Base-by-base conservation (phyloP, 1,140 invertebrate species). In the Plectus sambesii region DNA sequence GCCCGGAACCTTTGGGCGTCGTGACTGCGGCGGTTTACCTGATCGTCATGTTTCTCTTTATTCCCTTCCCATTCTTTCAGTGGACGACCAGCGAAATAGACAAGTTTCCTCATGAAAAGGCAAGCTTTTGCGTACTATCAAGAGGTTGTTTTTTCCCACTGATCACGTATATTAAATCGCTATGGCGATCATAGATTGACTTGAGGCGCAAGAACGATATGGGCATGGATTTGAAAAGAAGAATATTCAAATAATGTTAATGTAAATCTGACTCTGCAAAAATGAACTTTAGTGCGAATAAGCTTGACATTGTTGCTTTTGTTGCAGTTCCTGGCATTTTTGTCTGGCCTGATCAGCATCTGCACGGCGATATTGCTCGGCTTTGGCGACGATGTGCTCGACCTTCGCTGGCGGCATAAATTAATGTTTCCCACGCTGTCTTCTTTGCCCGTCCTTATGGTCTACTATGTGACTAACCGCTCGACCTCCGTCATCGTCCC, bases 341-440 rank as follows among this genome's bases (percentile, higher is more conserved):
- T 99, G 55, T 84, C 87, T 40, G 92, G 87, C 9, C 69, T 98
- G 15, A 73, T 98, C 8, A 94, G 85, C 30, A 96, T 99, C 56
- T 96, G 88, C 70, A 97, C 90, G 68, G 97, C 98, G 86, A 77
- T 98, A 47, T 77, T 98, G 2, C 74, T 99, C 29, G 94, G 94
- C 12, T 99, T 99, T 77, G 89, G 88, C 29, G 94, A 99, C 75
- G 94, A 99, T 76, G 88, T 97, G 0, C 72, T 98, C 19, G 85
- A 98, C 73, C 74, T 99, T 37, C 80, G 82, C 69, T 97, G 88
- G 90, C 77, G 90, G 38, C 85, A 97, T 66, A 99, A 99, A 74
- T 72, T 99, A n/a, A 68, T 96, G 2, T 73, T 99, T 30, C 93
- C 94, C 23, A 89, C 89, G 15, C 79, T 98, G 37, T 92, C 92